Evolutionary conservation across 2,888 invertebrate species (phyloP).

Genomic region (Noctua janthina): DNA sequence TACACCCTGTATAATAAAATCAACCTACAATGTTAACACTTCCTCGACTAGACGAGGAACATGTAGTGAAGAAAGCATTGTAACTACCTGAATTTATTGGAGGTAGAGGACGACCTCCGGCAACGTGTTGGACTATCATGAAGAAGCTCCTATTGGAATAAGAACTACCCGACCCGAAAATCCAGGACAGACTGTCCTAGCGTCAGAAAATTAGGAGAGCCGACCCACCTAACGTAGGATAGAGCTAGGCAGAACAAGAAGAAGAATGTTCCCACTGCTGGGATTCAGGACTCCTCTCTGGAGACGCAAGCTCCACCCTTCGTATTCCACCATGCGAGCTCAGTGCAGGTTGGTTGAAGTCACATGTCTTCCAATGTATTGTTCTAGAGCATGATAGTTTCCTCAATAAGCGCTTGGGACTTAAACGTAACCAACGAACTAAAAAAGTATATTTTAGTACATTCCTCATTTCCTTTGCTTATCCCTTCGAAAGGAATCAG

Average conservation of each 20-base stretch:
- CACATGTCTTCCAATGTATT: not conserved
- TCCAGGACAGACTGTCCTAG: no score
- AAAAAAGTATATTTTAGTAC: not conserved
- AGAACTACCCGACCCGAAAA: no score
- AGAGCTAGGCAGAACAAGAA: no score
- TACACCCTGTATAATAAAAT: not conserved
- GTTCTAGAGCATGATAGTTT: not conserved
- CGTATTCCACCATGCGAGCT: not conserved
- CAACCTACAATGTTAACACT: not conserved
- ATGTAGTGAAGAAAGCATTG: no score
- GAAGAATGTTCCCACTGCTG: not conserved
- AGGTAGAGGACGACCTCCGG: no score
- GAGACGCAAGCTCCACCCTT: not conserved
- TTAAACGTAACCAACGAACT: not conserved
- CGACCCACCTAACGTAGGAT: no score
- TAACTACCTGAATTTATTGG: no score
- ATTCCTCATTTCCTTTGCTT: not conserved
- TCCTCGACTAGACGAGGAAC: no score
- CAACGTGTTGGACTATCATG: no score
- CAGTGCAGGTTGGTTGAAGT: not conserved
- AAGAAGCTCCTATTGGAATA: no score
- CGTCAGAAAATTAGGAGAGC: no score
- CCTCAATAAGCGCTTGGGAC: not conserved
- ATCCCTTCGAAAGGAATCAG: not conserved
- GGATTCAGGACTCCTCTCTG: not conserved